Percentiles rank a stretch among this genome's conserved stretches.
Evolutionary conservation across 2,888 invertebrate species (phyloP).

Genomic region (Baccha elongata): DNA sequence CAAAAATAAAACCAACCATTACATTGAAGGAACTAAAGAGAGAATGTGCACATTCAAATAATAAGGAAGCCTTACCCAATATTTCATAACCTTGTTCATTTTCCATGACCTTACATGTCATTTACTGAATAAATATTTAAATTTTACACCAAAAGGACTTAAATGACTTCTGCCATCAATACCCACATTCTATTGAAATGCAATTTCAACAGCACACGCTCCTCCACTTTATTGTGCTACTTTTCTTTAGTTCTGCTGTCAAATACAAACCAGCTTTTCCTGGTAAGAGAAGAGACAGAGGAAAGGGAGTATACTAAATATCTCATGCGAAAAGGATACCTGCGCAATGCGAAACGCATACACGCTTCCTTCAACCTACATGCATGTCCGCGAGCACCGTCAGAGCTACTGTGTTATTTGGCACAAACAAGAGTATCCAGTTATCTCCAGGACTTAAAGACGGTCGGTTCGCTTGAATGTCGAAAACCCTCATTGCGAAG

Average conservation of each 20-base stretch:
- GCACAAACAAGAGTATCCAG: slow-evolving; percentile 33
- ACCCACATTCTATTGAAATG: slow-evolving; percentile 1
- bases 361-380: slow-evolving; percentile 51
- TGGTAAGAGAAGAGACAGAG: not conserved
- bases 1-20: not conserved
- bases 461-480: slow-evolving; percentile 58
- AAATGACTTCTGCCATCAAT: slow-evolving; percentile 16
- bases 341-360: slow-evolving; percentile 71
- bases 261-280: slow-evolving; percentile 1
- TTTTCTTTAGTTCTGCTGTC: slow-evolving; percentile 55
- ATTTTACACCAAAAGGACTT: slow-evolving; percentile 18
- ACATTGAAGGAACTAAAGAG: slow-evolving; percentile 34
- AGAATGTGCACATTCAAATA: slow-evolving; percentile 47
- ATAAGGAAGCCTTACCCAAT: too few species aligned
- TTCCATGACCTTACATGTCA: slow-evolving; percentile 63
- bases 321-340: slow-evolving; percentile 59
- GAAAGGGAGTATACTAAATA: slow-evolving; percentile 16
- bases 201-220: slow-evolving; percentile 22
- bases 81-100: slow-evolving; percentile 56
- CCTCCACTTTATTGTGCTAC: slow-evolving; percentile 19
- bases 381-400: slow-evolving; percentile 9
- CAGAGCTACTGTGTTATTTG: slow-evolving; percentile 48
- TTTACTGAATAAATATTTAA: slow-evolving; percentile 49
- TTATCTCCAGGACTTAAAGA: slow-evolving; percentile 69
- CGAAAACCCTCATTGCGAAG: slow-evolving; percentile 40